Evolutionary conservation across 1,140 invertebrate species (phyloP), one percentile per base, ranked within the genome.

Genomic region (Platorchestia sp.): DNA sequence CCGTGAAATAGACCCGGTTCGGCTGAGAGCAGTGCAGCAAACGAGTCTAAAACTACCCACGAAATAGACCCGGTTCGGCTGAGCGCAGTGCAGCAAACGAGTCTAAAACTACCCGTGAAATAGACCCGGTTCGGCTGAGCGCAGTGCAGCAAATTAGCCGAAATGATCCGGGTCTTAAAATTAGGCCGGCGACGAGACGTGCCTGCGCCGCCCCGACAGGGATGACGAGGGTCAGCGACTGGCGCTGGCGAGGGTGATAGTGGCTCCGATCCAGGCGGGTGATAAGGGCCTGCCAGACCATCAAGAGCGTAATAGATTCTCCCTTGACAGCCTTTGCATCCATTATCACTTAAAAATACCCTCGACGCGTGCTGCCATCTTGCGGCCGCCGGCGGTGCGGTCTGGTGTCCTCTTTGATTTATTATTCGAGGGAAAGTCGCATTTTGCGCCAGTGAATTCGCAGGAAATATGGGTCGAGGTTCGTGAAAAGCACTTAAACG

Each of bases 311-410:
- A 89, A 89, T 89, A 89, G 87, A 89, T 89, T 89, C 87, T 44
- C 41, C 41, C 87, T 14, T 89, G 87, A 89, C 87, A 89, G 87
- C 87, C 87, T 89, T 44, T 89, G 87, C 87, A 89, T 89, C 43
- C 87, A 89, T 89, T 89, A 89, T 89, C 87, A 89, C 87, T 89
- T 89, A 42, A 89, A 89, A 89, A 89, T 89, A 89, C 87, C 87
- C 87, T 42, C n/a, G 87, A 22, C 43, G 87, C 87, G 41, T 41
- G 41, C 87, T 89, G 87, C 87, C 87, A 89, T 89, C 87, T 89
- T 89, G 87, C 41, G 41, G 41, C 41, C 36, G 14, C n/a, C 41
- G 87, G 36, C 87, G 41, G 36, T 44, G 87, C 87, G 87, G 59
- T 75, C 59, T 75, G 59, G 27, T 75, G 59, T 75, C 59, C 59